Percentiles rank a stretch among this genome's conserved stretches.
These are phyloP conservation scores for Zootoca vivipara DNA, from an alignment of 2,113 vertebrate genomes.

Conservation along the genomic window DNA sequence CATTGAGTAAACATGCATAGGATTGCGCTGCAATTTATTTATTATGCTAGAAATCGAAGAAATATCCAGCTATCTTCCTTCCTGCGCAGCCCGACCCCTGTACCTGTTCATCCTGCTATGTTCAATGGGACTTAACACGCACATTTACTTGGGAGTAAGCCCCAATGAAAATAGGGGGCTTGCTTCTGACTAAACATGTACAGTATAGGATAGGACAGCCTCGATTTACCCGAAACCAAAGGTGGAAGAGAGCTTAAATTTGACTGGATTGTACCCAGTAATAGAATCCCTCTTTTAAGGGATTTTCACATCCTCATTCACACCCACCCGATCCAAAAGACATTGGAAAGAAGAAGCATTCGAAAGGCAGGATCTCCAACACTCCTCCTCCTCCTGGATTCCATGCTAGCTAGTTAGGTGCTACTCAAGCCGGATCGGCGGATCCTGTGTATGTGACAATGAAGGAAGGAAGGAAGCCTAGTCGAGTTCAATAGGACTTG, in stretches of 20 bases:
- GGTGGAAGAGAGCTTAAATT: background rate
- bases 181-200: background rate
- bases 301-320: background rate
- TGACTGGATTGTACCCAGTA: background rate
- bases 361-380: background rate
- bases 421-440: background rate
- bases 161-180: background rate
- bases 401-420: background rate
- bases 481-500: background rate
- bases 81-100: background rate
- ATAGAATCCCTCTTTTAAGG: background rate
- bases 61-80: background rate
- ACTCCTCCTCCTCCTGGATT: background rate
- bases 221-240: background rate
- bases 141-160: background rate
- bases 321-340: background rate
- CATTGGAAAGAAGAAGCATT: background rate
- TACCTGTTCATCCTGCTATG: background rate
- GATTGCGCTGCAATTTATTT: background rate
- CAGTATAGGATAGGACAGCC: background rate
- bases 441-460: background rate
- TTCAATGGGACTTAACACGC: background rate
- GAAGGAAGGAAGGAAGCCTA: no score
- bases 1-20: background rate
- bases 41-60: background rate